These are phyloP conservation scores for Uropetala carovei DNA, from an alignment of 2,888 invertebrate species.

Conservation along the genomic window DNA sequence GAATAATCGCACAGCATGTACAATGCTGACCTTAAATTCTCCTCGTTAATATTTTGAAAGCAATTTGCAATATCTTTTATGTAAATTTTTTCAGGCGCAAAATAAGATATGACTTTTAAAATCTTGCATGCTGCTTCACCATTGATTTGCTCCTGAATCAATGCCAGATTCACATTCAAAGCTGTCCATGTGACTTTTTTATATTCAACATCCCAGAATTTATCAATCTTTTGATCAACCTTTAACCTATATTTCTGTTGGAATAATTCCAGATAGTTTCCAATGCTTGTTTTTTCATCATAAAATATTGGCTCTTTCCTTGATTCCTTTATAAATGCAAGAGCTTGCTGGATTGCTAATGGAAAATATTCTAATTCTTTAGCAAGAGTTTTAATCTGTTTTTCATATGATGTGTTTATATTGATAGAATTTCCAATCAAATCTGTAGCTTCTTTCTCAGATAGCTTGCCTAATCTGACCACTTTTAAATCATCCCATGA, in stretches of 20 bases:
- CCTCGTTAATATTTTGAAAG: neutral
- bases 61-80: neutral
- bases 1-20: neutral
- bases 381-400: neutral
- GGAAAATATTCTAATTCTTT: neutral
- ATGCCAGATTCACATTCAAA: neutral
- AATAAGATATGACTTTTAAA: neutral
- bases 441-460: neutral
- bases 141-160: neutral
- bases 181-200: neutral
- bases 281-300: neutral
- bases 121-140: neutral
- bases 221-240: neutral
- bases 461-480: neutral
- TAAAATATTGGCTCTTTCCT: neutral
- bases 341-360: neutral
- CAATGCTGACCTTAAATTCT: neutral
- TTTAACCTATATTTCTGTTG: neutral
- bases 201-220: neutral
- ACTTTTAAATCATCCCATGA: neutral
- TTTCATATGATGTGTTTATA: neutral
- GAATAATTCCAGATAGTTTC: neutral
- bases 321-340: neutral
- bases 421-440: neutral
- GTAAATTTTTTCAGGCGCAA: neutral